Evolutionary conservation across 2,888 invertebrate species (phyloP).

Genomic region (Trissoscelio sp.): DNA sequence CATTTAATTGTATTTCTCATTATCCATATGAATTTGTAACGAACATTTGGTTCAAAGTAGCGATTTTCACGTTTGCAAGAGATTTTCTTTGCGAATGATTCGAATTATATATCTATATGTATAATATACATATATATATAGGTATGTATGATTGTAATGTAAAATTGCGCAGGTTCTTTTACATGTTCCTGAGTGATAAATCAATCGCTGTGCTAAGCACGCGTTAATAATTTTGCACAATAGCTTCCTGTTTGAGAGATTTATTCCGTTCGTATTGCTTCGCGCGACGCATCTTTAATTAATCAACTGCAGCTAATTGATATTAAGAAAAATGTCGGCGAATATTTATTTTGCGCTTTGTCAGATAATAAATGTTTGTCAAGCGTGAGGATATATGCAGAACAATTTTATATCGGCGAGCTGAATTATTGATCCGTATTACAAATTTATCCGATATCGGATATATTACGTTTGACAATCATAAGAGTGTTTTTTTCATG

Average conservation of each 20-base stretch:
- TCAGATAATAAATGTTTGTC: conserved; percentile 45
- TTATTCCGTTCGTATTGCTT: conserved; percentile 17
- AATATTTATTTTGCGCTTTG: conserved; percentile 38
- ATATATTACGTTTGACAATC: conserved; percentile 42
- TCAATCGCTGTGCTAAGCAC: conserved; percentile 18
- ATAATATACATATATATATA: too few species aligned
- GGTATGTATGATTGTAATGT: conserved; percentile 31
- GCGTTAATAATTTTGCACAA: conserved; percentile 40
- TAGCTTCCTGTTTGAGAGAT: conserved; percentile 25
- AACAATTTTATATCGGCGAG: conserved; percentile 26
- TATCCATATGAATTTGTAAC: conserved; percentile 41
- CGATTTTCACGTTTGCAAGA: too few species aligned
- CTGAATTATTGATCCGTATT: conserved; percentile 60
- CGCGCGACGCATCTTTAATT: conserved; percentile 39
- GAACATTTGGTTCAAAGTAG: conserved; percentile 43
- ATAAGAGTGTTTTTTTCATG: conserved; percentile 28
- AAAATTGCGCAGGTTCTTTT: conserved; percentile 40
- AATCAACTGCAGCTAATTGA: conserved; percentile 49
- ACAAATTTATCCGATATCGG: conserved; percentile 41
- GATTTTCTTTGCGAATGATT: too few species aligned
- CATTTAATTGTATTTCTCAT: conserved; percentile 65
- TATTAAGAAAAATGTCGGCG: conserved; percentile 56
- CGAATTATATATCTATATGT: too few species aligned
- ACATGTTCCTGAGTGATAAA: conserved; percentile 32
- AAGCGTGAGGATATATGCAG: neutral